phyloP scores from a whole-genome alignment of 2,113 vertebrate genomes.

The Sus scrofa region DNA sequence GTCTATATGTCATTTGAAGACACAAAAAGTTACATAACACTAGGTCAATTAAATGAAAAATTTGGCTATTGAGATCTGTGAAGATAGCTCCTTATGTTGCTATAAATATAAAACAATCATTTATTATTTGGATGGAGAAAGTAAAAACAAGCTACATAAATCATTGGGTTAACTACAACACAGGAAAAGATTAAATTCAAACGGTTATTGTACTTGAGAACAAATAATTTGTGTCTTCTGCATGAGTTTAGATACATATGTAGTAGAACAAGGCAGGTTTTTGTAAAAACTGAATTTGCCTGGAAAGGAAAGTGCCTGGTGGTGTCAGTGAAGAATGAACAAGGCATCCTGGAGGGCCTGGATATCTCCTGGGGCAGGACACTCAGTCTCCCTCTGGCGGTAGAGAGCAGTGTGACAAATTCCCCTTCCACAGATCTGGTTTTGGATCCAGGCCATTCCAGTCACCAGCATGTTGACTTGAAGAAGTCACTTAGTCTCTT shows the following conservation, averaged over 20 bases:
- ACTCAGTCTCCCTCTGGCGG: background rate
- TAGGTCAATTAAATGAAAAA: background rate
- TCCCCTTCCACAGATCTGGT: background rate
- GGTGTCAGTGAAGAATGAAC: background rate
- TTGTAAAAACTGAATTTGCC: background rate
- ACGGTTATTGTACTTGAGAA: background rate
- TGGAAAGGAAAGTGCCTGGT: background rate
- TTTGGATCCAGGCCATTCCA: background rate
- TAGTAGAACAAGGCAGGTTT: background rate
- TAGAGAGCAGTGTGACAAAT: background rate
- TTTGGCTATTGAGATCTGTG: constrained; percentile 11
- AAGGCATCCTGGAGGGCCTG: no score
- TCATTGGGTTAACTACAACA: background rate
- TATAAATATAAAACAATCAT: constrained; percentile 66
- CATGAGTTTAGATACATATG: background rate
- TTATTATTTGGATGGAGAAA: constrained; percentile 56
- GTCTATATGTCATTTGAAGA: constrained; percentile 29
- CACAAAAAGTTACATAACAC: constrained; percentile 1
- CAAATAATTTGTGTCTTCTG: background rate
- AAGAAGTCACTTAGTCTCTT: background rate
- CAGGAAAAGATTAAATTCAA: constrained; percentile 59
- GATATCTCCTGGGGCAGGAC: background rate
- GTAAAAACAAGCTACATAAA: constrained; percentile 63
- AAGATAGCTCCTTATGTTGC: constrained; percentile 16
- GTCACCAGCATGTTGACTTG: background rate